Evolutionary conservation across 2,797 vertebrate species (phyloP), one percentile per base, ranked within the genome.

Genomic region (Sebastes nivosus): DNA sequence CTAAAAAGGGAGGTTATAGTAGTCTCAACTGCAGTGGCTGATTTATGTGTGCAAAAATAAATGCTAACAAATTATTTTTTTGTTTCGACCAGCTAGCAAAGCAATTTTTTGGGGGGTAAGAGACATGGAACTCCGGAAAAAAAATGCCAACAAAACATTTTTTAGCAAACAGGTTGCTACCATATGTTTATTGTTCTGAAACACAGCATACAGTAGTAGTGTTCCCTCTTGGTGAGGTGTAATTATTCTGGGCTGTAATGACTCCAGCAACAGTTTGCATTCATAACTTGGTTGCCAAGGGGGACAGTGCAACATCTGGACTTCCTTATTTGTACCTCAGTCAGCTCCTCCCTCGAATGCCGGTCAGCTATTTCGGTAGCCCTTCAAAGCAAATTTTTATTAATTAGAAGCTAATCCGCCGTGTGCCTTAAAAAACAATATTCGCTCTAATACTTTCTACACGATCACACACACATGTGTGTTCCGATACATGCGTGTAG

Each of bases 321-420:
- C 46, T 77, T 79, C 32, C 34, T 69, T 73, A 58, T 75, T 79
- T 83, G 69, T 34, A 77, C 77, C 81, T 29, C n/a, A 34, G 79
- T 89, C 82, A 85, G 87, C 76, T 88, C 70, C 87, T 81, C 75
- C 76, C 32, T 75, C 4, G 34, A 64, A 81, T 65, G 67, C 69
- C 1, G 14, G 54, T 88, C 81, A 92, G 88, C 84, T 88, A 57
- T 82, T 92, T 79, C 13, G 0, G 30, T 77, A 58, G 77, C 88
- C 88, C 75, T 78, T 89, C 36, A 67, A 79, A 90, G 81, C 79
- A 77, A 36, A 63, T 75, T 72, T 68, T 67, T 38, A 72, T 73
- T 88, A 86, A 87, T 87, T 79, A 79, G 50, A 55, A 67, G 16
- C 16, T 66, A 72, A 85, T 81, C 76, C 81, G 60, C 75, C 34